Conservation (phyloP, 1,140 invertebrate species). For the Charaxes varanes region DNA sequence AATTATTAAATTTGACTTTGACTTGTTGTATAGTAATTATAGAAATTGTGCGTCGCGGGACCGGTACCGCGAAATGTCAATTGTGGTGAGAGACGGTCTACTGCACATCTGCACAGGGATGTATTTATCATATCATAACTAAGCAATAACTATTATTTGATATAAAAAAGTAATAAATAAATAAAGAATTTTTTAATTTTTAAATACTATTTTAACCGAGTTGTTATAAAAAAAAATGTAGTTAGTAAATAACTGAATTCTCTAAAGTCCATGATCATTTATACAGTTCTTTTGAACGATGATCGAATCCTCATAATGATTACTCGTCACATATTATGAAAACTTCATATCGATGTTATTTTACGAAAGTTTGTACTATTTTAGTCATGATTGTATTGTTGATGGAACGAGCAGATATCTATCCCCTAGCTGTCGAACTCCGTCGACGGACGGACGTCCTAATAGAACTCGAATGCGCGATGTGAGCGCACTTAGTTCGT, state of each 20-base stretch:
- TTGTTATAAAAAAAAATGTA: slow-evolving; percentile 70
- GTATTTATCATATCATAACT: slow-evolving; percentile 67
- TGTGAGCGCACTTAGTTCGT: no score
- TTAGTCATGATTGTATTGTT: slow-evolving; percentile 26
- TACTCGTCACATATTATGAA: slow-evolving; percentile 46
- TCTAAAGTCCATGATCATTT: slow-evolving; percentile 67
- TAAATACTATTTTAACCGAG: slow-evolving; percentile 68
- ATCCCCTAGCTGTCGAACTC: no score
- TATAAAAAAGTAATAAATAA: slow-evolving; percentile 43
- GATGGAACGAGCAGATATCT: slow-evolving; percentile 26
- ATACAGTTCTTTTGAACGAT: slow-evolving; percentile 70
- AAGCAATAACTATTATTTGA: slow-evolving; percentile 73
- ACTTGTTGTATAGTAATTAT: slow-evolving; percentile 8
- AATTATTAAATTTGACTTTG: no score
- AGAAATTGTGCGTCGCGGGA: slow-evolving; percentile 4
- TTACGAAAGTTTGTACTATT: slow-evolving; percentile 46
- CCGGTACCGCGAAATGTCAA: slow-evolving; percentile 14
- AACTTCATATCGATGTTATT: slow-evolving; percentile 65
- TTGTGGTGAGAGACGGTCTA: slow-evolving; percentile 11
- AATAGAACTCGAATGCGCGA: no score
- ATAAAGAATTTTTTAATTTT: slow-evolving; percentile 62
- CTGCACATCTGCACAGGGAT: slow-evolving; percentile 35
- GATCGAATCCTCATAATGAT: slow-evolving; percentile 62
- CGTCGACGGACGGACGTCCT: no score
- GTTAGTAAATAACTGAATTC: slow-evolving; percentile 69